phyloP scores from a whole-genome alignment of 2,113 vertebrate species.

The Alouatta palliata region DNA sequence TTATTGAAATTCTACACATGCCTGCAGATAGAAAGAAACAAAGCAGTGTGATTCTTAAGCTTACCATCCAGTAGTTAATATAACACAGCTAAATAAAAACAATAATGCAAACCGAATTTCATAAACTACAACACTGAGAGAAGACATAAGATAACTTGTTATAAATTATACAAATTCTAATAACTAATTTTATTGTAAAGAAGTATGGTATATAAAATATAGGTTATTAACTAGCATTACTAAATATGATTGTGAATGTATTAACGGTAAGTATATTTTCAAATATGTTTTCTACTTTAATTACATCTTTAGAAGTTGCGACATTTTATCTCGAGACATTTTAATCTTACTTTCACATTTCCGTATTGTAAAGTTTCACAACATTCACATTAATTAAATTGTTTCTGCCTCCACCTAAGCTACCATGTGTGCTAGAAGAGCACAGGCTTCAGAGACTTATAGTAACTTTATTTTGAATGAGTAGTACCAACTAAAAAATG shows the following conservation, averaged over 20 bases:
- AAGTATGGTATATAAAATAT: not conserved
- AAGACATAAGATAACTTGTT: not conserved
- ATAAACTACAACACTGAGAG: not conserved
- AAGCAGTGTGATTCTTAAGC: not conserved
- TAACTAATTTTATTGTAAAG: not conserved
- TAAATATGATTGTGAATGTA: not conserved
- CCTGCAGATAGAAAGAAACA: not conserved
- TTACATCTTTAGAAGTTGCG: no score
- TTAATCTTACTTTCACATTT: not conserved
- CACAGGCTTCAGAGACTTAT: not conserved
- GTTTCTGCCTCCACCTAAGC: not conserved
- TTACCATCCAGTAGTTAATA: not conserved
- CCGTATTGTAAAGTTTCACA: not conserved
- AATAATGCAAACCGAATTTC: not conserved
- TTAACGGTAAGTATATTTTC: not conserved
- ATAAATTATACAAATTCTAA: not conserved
- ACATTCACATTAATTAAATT: not conserved
- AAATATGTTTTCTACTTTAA: not conserved
- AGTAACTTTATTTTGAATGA: slow-evolving; percentile 45
- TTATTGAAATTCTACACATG: slow-evolving; percentile 18
- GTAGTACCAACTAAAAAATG: not conserved
- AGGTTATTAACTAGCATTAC: not conserved
- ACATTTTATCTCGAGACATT: not conserved
- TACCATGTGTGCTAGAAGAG: not conserved
- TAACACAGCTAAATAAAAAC: not conserved